Evolutionary conservation across 2,797 vertebrate genomes (phyloP), one percentile per base, ranked within the genome.

Genomic region (Nyctalus aviator): DNA sequence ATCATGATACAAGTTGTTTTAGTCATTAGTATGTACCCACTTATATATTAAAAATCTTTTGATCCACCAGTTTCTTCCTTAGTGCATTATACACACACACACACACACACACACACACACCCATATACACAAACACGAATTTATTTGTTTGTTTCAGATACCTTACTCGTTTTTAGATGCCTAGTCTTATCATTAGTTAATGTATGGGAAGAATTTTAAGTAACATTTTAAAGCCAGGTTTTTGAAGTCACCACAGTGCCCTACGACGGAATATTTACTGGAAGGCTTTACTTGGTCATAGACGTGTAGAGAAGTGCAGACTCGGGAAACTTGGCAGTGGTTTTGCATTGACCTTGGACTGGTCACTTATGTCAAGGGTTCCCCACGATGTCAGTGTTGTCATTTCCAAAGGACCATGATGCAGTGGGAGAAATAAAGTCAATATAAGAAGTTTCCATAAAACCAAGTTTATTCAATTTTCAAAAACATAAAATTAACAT

Each of bases 361-460:
- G 50, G 27, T 92, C 37, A 90, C 46, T 81, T 23, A 95, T 55
- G 46, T 77, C 72, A 64, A 1, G 77, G 53, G 9, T 81, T 68
- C 21, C 17, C n/a, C 9, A 30, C 25, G 2, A 44, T 82, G 62
- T 37, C 68, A n/a, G 10, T 50, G 30, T 18, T 81, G 71, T 59
- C 25, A 46, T 87, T 75, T 83, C 48, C 32, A 59, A 84, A 93
- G 44, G 81, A 75, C 53, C 13, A 1, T 17, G 37, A 68, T 6
- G 11, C 25, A n/a, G 5, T 35, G n/a, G 68, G 32, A 91, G 78
- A 91, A 71, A 90, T 44, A 62, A 90, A 35, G 2, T 88, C n/a
- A 73, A 10, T 62, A 64, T 4, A 78, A 30, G n/a, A n/a, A 53
- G n/a, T 77, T 96, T 93, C 57, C 53, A 85, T 30, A 81, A 76